phyloP scores from a whole-genome alignment of 2,113 vertebrate genomes.

The Chionis minor region DNA sequence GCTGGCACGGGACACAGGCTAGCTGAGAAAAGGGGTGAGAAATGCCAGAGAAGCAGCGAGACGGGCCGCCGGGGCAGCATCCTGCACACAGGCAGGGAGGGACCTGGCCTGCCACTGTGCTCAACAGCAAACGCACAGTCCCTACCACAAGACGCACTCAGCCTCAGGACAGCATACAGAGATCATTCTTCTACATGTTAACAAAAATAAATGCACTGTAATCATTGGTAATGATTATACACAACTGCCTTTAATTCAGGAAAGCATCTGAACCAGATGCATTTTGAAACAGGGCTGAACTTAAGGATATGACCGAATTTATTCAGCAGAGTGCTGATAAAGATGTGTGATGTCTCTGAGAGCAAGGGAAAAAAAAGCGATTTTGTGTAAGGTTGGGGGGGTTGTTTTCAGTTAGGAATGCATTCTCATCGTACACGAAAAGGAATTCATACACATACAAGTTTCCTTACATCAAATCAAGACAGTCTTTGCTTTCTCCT shows the following conservation, averaged over 20 bases:
- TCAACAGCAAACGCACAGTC: not conserved
- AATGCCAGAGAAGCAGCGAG: not conserved
- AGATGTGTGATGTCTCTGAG: not conserved
- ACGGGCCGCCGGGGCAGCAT: not conserved
- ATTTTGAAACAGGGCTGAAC: not conserved
- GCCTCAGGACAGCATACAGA: not conserved
- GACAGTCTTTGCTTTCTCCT: constrained; percentile 29
- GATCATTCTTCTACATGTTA: not conserved
- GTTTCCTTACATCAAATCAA: constrained; percentile 39
- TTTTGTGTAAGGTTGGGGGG: not conserved
- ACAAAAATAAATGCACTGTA: not conserved
- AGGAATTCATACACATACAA: constrained; percentile 38
- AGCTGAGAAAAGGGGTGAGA: not conserved
- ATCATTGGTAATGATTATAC: not conserved
- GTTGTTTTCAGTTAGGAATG: not conserved
- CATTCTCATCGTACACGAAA: not conserved
- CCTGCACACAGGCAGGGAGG: not conserved
- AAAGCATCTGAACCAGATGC: not conserved
- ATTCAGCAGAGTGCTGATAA: not conserved
- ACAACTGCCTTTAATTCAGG: not conserved
- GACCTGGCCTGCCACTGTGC: not conserved
- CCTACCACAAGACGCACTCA: not conserved
- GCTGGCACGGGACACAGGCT: not conserved
- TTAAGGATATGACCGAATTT: not conserved
- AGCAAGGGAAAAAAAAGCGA: not conserved